Percentiles rank a stretch among this genome's conserved stretches.
phyloP scores from a whole-genome alignment of 1,140 invertebrate genomes.

The Leptinotarsa defecta region DNA sequence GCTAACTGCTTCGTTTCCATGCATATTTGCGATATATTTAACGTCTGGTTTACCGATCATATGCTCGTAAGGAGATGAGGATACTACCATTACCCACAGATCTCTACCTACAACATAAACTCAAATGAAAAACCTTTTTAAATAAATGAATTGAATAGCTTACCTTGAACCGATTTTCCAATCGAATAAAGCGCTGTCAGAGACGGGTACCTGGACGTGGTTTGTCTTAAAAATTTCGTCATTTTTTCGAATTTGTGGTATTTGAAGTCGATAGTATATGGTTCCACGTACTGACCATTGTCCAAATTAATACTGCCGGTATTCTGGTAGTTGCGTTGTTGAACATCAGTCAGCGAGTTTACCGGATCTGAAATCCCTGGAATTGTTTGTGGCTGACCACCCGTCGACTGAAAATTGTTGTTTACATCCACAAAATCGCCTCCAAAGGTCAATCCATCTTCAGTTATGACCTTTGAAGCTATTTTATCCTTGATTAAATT shows the following conservation, averaged over 20 bases:
- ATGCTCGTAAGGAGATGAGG: slow-evolving; percentile 85
- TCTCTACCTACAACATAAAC: slow-evolving; percentile 71
- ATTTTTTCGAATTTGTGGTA: slow-evolving; percentile 91
- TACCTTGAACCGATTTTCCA: slow-evolving; percentile 90
- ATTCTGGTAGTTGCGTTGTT: slow-evolving; percentile 26
- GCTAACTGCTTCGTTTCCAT: slow-evolving; percentile 89
- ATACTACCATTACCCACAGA: slow-evolving; percentile 94
- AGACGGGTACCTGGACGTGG: slow-evolving; percentile 79
- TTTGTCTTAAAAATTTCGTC: slow-evolving; percentile 79
- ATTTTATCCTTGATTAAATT: background rate
- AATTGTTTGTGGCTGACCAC: background rate
- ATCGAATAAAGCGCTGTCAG: slow-evolving; percentile 89
- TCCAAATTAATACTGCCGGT: slow-evolving; percentile 27
- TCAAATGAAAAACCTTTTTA: background rate
- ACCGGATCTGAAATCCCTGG: background rate
- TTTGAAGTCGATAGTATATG: slow-evolving; percentile 69
- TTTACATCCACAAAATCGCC: background rate
- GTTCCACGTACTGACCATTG: slow-evolving; percentile 26
- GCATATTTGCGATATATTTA: slow-evolving; percentile 91
- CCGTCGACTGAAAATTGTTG: background rate
- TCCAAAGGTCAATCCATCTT: background rate
- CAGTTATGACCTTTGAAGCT: background rate
- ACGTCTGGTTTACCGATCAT: slow-evolving; percentile 91
- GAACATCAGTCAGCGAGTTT: background rate
- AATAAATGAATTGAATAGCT: slow-evolving; percentile 27